Conservation (phyloP, 2,113 vertebrate genomes). For the Conger conger region DNA sequence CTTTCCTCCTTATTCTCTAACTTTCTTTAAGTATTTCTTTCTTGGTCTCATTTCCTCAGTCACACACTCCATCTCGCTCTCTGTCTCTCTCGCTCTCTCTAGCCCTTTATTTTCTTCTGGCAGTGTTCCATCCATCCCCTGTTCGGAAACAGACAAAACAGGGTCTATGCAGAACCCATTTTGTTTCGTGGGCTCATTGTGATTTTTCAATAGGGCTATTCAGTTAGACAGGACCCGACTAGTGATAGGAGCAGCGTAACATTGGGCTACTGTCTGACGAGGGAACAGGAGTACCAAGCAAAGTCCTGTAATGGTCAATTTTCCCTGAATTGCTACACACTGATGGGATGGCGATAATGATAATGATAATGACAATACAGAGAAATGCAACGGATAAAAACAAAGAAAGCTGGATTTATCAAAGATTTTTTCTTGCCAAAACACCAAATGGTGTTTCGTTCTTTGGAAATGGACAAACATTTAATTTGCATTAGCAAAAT, state of each 20-base stretch:
- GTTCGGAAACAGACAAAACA: slow-evolving; percentile 7
- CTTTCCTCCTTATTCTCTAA: background rate
- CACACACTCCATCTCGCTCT: slow-evolving; percentile 3
- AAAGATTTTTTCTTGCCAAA: background rate
- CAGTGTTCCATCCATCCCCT: slow-evolving; percentile 18
- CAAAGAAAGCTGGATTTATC: background rate
- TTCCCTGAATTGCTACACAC: background rate
- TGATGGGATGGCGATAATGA: background rate
- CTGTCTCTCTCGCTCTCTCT: slow-evolving; percentile 14
- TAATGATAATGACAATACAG: background rate
- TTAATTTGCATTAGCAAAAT: too few relatives aligned
- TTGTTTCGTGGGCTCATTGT: slow-evolving; percentile 29
- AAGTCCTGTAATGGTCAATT: slow-evolving; percentile 45
- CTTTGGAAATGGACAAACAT: background rate
- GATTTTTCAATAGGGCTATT: slow-evolving; percentile 32
- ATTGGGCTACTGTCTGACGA: slow-evolving; percentile 32
- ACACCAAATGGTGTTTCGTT: background rate
- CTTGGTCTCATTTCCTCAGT: slow-evolving; percentile 1
- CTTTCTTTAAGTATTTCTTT: slow-evolving; percentile 30
- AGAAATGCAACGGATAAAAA: background rate
- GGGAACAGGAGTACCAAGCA: slow-evolving; percentile 31
- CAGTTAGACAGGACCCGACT: slow-evolving; percentile 7
- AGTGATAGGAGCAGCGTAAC: slow-evolving; percentile 3
- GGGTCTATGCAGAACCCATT: slow-evolving; percentile 36
- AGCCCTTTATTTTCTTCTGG: background rate